Percentiles rank a stretch among this genome's conserved stretches.
phyloP scores from a whole-genome alignment of 2,797 vertebrate genomes.

The Notolepis coatsorum region DNA sequence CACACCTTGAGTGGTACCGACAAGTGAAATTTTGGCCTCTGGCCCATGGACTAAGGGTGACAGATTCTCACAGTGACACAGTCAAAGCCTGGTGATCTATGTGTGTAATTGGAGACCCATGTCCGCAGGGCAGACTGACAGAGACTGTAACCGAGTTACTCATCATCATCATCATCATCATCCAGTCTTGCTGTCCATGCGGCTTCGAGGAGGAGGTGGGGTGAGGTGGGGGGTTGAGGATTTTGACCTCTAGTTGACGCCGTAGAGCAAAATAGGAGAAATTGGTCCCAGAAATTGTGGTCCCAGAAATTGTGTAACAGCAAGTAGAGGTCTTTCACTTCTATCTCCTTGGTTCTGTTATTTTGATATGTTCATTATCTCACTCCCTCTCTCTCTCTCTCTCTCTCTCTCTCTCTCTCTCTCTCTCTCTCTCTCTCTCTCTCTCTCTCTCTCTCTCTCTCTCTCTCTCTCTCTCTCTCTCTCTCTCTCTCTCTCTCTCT shows the following conservation, averaged over 20 bases:
- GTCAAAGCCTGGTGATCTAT: slow-evolving; percentile 38
- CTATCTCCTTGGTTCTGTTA: not conserved
- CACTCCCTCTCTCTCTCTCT: not conserved
- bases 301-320: not conserved
- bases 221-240: slow-evolving; percentile 30
- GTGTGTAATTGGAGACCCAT: slow-evolving; percentile 56
- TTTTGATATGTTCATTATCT: not conserved
- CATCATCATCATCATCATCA: slow-evolving; percentile 20
- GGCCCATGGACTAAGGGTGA: too few species aligned
- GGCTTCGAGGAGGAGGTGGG: slow-evolving; percentile 34
- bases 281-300: not conserved
- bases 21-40: too few species aligned
- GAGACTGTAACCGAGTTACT: slow-evolving; percentile 58
- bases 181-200: slow-evolving; percentile 33
- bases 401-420: slow-evolving; percentile 4
- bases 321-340: not conserved
- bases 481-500: not conserved
- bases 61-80: too few species aligned
- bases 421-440: not conserved
- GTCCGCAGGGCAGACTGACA: slow-evolving; percentile 53
- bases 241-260: too few species aligned
- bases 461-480: not conserved
- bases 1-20: too few species aligned
- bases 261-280: not conserved
- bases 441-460: slow-evolving; percentile 20